Base-by-base conservation (phyloP, 2,888 invertebrate genomes). In the Bombylius major region DNA sequence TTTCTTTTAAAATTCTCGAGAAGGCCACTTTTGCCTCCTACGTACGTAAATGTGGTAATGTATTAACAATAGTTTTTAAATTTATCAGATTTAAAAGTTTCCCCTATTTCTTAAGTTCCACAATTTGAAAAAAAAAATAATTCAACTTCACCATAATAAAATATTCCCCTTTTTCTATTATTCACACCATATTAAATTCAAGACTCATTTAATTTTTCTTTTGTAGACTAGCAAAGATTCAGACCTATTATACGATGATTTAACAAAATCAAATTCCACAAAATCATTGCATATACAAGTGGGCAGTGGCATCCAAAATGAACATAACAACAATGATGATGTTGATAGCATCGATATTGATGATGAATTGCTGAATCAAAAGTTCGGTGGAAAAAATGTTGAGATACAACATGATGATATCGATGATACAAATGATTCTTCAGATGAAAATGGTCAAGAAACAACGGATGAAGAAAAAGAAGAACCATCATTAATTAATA, bases 171-270 rank as follows among this genome's bases (percentile, higher is more conserved):
- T 42, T 11, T 4, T 4, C 11, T 11, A 11, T 11, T 42, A 42
- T 42, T 42, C 39, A 42, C 8, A 42, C 39, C 39, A 42, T 11
- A 42, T 11, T 11, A 1, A 42, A 42, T 42, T 42, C 11, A 42
- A 42, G 12, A 42, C 11, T 42, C 39, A 11, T 5, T 9, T 12
- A 47, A 36, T 49, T 46, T 58, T 33, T 53, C 47, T 51, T 14
- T 57, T 65, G 64, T 62, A 66, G 63, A 54, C 62, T 8, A 65
- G 64, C 49, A 50, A 54, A 53, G 61, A 61, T 58, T 60, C 63
- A 42, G 67, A 67, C 56, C 56, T 67, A n/a, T 62, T 60, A 53
- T 65, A 67, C 55, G 69, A 68, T 34, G 68, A 69, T 46, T 63
- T 61, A 54, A 62, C 60, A 58, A 65, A 66, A 53, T 62, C 63